Conservation (phyloP, 2,113 vertebrate species). For the Psilopsiagon aymara region DNA sequence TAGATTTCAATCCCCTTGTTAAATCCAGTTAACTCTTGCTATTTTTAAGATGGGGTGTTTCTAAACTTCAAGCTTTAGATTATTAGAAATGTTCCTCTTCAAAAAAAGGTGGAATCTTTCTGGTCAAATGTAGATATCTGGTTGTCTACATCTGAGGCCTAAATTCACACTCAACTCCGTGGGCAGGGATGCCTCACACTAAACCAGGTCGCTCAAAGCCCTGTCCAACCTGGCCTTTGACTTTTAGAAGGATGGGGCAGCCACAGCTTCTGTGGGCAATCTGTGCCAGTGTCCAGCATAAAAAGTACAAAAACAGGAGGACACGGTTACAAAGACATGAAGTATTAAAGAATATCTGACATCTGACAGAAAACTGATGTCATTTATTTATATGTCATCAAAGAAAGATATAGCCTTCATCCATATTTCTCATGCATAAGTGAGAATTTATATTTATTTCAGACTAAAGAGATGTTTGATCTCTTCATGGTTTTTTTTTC, state of each 20-base stretch:
- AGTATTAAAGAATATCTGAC: neutral
- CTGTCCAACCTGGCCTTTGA: neutral
- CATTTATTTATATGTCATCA: neutral
- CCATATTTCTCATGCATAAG: rapidly evolving
- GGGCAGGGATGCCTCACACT: neutral
- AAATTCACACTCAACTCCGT: neutral
- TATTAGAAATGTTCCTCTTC: neutral
- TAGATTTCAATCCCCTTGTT: neutral
- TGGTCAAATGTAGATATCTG: neutral
- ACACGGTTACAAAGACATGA: neutral
- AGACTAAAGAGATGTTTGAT: neutral
- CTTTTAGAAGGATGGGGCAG: neutral
- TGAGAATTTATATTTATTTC: neutral
- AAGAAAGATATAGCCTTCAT: neutral
- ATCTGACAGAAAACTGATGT: neutral
- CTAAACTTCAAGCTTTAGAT: neutral
- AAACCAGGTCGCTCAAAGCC: neutral
- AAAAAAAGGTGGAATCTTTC: neutral
- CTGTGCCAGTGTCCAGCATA: neutral
- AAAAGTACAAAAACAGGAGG: neutral
- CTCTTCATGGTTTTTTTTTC: no score
- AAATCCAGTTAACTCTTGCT: neutral
- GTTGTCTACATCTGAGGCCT: neutral
- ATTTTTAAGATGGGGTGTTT: neutral
- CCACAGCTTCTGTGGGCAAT: neutral